A percentile compares a stretch with the other conserved stretches of the same genome.
Evolutionary conservation across 2,113 vertebrate genomes (phyloP).

Genomic region (Gracilinanus agilis): DNA sequence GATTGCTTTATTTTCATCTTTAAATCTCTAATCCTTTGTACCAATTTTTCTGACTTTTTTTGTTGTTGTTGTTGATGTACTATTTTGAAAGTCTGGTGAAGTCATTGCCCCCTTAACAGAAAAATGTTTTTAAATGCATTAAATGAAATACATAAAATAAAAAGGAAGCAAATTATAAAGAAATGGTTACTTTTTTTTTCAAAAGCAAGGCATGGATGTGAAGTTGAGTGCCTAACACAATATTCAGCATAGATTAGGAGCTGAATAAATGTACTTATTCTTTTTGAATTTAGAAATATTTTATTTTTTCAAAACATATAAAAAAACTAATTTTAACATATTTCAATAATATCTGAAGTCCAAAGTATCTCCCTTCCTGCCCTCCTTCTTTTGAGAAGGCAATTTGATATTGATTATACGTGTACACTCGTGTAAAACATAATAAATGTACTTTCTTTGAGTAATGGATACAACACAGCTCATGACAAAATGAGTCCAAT

Average conservation of each 20-base stretch:
- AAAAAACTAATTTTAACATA: background rate
- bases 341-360: background rate
- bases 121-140: background rate
- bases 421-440: background rate
- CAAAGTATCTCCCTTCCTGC: background rate
- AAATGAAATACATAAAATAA: background rate
- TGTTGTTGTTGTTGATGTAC: background rate
- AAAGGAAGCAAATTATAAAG: background rate
- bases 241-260: background rate
- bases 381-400: background rate
- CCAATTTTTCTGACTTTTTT: background rate
- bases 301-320: background rate
- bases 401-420: background rate
- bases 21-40: background rate
- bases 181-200: background rate
- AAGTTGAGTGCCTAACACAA: background rate
- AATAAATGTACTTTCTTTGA: background rate
- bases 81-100: background rate
- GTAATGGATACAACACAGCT: background rate
- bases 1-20: background rate
- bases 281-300: background rate
- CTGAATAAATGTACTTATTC: background rate
- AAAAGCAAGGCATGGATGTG: background rate
- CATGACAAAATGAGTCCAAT: slow-evolving; percentile 60
- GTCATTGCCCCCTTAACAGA: background rate